Evolutionary conservation across 2,797 vertebrate genomes (phyloP).

Genomic region (Coccyzus lansbergi): DNA sequence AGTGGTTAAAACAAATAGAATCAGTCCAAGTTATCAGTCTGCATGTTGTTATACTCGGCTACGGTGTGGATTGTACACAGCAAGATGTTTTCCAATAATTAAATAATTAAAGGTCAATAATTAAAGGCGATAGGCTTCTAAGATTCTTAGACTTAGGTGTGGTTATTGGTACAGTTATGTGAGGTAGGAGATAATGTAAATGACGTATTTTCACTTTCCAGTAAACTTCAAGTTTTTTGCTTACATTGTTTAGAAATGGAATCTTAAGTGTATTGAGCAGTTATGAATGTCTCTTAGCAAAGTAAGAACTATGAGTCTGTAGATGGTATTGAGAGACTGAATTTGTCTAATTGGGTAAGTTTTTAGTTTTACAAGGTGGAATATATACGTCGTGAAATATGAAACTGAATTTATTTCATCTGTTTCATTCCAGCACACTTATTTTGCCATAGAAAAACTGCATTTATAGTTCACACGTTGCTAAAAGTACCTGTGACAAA

Average conservation of each 20-base stretch:
- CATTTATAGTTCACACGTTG: not conserved
- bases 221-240: not conserved
- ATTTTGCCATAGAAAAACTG: not conserved
- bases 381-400: not conserved
- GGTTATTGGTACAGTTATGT: not conserved
- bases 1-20: not conserved
- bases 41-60: not conserved
- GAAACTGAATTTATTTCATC: not conserved
- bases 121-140: not conserved
- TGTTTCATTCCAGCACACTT: not conserved
- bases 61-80: not conserved
- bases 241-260: not conserved
- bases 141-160: not conserved
- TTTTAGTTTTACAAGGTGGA: not conserved
- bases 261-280: not conserved
- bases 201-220: not conserved
- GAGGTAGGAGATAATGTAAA: not conserved
- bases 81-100: not conserved
- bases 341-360: not conserved
- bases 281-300: not conserved
- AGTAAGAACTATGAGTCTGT: not conserved
- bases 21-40: not conserved
- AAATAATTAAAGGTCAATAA: no score
- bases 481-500: not conserved
- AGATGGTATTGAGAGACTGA: not conserved